Evolutionary conservation across 2,113 vertebrate genomes (phyloP), one percentile per base, ranked within the genome.

Genomic region (Tenrec ecaudatus): DNA sequence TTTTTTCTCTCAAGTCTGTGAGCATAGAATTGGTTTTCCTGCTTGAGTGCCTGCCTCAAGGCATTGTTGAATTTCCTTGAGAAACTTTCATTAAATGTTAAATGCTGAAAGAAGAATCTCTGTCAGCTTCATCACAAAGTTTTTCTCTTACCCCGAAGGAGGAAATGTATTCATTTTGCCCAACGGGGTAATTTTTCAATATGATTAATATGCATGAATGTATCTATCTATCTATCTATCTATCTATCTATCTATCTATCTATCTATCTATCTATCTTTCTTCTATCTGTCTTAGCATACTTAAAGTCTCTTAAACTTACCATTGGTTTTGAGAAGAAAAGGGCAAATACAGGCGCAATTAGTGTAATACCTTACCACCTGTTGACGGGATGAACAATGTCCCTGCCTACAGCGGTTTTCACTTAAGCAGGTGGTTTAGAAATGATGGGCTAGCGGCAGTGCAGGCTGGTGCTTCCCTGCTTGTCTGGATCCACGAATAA

Each of bases 301-400:
- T 80, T 47, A 62, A 91, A 87, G 38, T 75, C 27, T 83, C 27
- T 87, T 88, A 79, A n/a, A 4, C 43, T 92, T 97, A 38, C 7
- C 25, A 68, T 68, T 84, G 43, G 38, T 91, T 60, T 76, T 17
- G 5, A 92, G 82, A 94, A 86, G 68, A 81, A 75, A 62, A 86
- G 80, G 4, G 47, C 77, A 75, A 95, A 87, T 57, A 76, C 82
- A 91, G 93, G 36, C 71, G 7, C 31, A 93, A 87, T 91, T 84
- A 64, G 90, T 92, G 95, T 95, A 89, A 95, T 93, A 79, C 33
- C 17, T 92, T 90, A 88, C 91, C 73, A 82, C 38, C 31, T 75
- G 47, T 33, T 87, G 43, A 47, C 66, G 14, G 16, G 60, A 95
- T 71, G 23, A 88, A 81, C 2, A 83, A 25, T 93, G n/a, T 68